Percentiles rank a stretch among this genome's conserved stretches.
Evolutionary conservation across 2,888 invertebrate species (phyloP).

Genomic region (Phyllotreta cruciferae): DNA sequence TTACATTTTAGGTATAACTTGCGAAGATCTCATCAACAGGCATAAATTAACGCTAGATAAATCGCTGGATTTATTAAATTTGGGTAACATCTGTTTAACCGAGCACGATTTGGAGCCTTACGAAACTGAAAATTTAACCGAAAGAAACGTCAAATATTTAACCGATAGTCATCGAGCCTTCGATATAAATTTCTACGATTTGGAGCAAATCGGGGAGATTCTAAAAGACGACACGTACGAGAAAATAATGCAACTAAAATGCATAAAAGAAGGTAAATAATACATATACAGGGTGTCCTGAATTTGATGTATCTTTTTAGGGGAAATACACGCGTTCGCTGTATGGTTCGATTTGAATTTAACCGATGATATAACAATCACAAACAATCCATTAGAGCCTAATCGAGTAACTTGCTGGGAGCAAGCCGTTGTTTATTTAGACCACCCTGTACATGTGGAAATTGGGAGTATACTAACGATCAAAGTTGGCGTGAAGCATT

Average conservation of each 20-base stretch:
- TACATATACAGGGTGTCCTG: neutral
- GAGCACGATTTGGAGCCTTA: constrained; percentile 66
- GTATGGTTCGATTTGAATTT: constrained; percentile 79
- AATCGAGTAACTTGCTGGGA: constrained; percentile 74
- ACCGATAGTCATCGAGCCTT: constrained; percentile 66
- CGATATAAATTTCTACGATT: constrained; percentile 70
- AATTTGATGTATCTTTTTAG: neutral
- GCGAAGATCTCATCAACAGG: constrained; percentile 29
- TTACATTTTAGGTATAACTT: constrained; percentile 33
- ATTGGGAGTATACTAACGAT: constrained; percentile 40
- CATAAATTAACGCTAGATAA: constrained; percentile 25
- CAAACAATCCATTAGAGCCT: constrained; percentile 66
- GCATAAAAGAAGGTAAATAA: constrained; percentile 53
- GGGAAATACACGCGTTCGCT: constrained; percentile 69
- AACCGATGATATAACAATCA: constrained; percentile 67
- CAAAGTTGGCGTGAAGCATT: constrained; percentile 54
- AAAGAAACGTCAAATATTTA: constrained; percentile 64
- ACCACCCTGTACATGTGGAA: constrained; percentile 55
- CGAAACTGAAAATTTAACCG: constrained; percentile 72
- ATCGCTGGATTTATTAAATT: constrained; percentile 44
- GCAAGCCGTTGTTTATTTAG: constrained; percentile 74
- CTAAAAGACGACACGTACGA: constrained; percentile 41
- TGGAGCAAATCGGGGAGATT: constrained; percentile 59
- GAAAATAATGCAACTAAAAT: constrained; percentile 29
- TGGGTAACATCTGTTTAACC: constrained; percentile 54